A percentile compares a stretch with the other conserved stretches of the same genome.
phyloP scores from a whole-genome alignment of 2,888 invertebrate genomes.

The Lepetodrilus schrolli region DNA sequence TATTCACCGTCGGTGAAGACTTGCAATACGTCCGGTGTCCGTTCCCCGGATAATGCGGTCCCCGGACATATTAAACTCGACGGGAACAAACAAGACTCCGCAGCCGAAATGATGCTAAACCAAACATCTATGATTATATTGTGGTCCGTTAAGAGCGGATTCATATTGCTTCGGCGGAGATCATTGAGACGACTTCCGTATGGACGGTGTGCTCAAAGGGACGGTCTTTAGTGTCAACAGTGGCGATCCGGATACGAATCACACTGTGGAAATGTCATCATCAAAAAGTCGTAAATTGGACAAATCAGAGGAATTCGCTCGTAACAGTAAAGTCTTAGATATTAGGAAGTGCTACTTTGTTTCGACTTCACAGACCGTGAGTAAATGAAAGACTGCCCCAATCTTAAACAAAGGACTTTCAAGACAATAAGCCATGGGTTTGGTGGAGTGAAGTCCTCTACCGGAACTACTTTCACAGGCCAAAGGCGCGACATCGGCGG shows the following conservation, averaged over 20 bases:
- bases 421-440: not conserved
- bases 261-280: slow-evolving; percentile 7
- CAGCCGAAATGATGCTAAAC: not conserved
- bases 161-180: not conserved
- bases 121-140: slow-evolving; percentile 12
- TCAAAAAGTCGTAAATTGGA: slow-evolving; percentile 29
- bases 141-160: not conserved
- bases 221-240: not conserved
- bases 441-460: not conserved
- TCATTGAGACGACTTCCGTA: not conserved
- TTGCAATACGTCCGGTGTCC: no score
- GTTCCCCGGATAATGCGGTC: not conserved
- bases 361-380: slow-evolving; percentile 2
- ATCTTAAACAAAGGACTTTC: not conserved
- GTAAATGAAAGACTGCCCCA: not conserved
- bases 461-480: not conserved
- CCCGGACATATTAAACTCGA: not conserved
- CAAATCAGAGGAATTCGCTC: slow-evolving; percentile 21
- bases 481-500: not conserved
- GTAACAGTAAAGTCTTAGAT: slow-evolving; percentile 17
- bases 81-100: slow-evolving; percentile 11
- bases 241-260: slow-evolving; percentile 17
- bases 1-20: no score
- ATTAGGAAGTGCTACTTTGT: slow-evolving; percentile 24
- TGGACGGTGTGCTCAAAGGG: not conserved